Evolutionary conservation across 2,113 vertebrate species (phyloP), one percentile per base, ranked within the genome.

Genomic region (Felis catus): DNA sequence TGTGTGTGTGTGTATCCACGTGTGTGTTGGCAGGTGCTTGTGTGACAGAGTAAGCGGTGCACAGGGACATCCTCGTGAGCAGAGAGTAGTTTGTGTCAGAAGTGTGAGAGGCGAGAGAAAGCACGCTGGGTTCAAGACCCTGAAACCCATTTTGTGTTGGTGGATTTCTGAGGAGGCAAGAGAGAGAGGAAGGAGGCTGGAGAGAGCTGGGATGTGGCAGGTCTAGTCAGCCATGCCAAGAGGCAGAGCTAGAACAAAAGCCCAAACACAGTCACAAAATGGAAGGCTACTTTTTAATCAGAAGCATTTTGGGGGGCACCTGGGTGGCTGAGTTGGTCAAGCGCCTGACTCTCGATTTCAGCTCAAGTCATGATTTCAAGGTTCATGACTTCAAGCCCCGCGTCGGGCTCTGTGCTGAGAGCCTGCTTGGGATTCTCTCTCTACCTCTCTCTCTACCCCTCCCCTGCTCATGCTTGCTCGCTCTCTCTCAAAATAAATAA

Each of bases 61-160:
- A n/a, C 27, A 23, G 66, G 55, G 14, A 55, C n/a, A 27, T 45
- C 51, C 48, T 16, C 0, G 1, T 70, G 39, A 70, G 53, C 45
- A 71, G n/a, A 94, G 29, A 14, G 31, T 15, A 45, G n/a, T 48
- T 87, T 23, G 13, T 27, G 29, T 70, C 9, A 29, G 36, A 80
- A 68, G 27, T 14, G 48, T 14, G 48, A 83, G 93, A 71, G 29
- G n/a, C 39, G 45, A 95, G 36, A 90, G 31, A 78, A 51, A 41
- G 63, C 41, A 10, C 55, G 8, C 3, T 89, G 73, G 27, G 29
- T 51, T 66, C 51, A 15, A 29, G 48, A 71, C 5, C 1, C 31
- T 39, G 68, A 36, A 4, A 51, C 53, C 68, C 0, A 0, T 18
- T 68, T 36, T 21, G 11, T 25, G 3, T 21, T n/a, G 4, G 15